phyloP scores from a whole-genome alignment of 2,113 vertebrate genomes.

The Lampris incognitus region DNA sequence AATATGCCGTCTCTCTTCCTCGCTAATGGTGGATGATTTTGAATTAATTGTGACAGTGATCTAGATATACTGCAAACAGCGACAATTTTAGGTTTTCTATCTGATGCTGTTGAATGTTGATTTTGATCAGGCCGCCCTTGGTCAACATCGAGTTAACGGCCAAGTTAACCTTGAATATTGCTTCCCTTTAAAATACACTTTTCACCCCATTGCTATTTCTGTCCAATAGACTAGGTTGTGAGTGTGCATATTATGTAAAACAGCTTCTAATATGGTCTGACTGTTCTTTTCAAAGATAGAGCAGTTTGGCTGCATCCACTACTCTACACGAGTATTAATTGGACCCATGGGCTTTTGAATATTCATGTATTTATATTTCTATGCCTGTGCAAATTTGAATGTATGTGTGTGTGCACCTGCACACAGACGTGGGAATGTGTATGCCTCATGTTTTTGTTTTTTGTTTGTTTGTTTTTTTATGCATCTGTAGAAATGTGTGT shows the following conservation, averaged over 20 bases:
- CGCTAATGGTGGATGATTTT: background rate
- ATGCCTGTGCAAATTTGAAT: background rate
- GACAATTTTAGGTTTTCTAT: background rate
- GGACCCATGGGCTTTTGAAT: background rate
- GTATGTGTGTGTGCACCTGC: background rate
- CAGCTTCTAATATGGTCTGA: background rate
- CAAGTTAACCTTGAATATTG: background rate
- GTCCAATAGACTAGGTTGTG: background rate
- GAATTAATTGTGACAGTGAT: conserved; percentile 7
- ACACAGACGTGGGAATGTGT: background rate
- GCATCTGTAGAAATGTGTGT: background rate
- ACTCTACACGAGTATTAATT: background rate
- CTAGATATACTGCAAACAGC: background rate
- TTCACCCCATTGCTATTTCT: conserved; percentile 18
- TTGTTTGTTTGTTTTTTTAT: background rate
- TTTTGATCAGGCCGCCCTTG: background rate
- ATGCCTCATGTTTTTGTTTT: background rate
- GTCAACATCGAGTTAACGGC: background rate
- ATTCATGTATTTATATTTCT: background rate
- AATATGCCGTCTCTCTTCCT: background rate
- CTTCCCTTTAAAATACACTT: background rate
- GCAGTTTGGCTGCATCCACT: background rate
- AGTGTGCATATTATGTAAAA: background rate
- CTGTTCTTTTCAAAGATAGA: conserved; percentile 4
- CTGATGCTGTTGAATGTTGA: background rate